These are phyloP conservation scores for Halocaridina rubra DNA, from an alignment of 2,888 invertebrate genomes.

Conservation along the genomic window DNA sequence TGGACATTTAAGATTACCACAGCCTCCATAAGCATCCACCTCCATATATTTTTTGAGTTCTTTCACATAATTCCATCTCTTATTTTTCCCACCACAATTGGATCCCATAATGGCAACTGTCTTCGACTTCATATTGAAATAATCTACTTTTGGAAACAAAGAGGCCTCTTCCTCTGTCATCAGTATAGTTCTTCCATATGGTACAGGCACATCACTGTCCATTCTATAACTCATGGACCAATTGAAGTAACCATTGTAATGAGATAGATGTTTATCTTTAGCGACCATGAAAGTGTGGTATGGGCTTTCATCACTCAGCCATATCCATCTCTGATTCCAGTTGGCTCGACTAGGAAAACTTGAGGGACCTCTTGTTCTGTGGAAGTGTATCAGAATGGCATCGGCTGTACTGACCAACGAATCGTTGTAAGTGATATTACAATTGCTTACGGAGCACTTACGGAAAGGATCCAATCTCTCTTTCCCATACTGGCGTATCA, in stretches of 20 bases:
- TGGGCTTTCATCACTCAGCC: conserved; percentile 78
- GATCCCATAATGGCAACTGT: conserved; percentile 65
- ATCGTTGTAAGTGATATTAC: conserved; percentile 74
- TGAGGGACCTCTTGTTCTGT: conserved; percentile 69
- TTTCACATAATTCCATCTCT: conserved; percentile 66
- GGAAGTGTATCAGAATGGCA: conserved; percentile 76
- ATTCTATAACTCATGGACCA: conserved; percentile 72
- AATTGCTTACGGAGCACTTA: conserved; percentile 75
- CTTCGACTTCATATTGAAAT: conserved; percentile 61
- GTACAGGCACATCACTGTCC: conserved; percentile 69
- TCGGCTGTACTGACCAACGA: conserved; percentile 72
- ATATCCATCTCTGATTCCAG: conserved; percentile 76
- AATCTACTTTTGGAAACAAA: conserved; percentile 18
- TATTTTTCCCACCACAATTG: conserved; percentile 67
- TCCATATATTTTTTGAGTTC: conserved; percentile 66
- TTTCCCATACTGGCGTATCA: conserved; percentile 71
- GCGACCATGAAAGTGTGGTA: conserved; percentile 72
- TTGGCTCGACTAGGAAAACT: conserved; percentile 72
- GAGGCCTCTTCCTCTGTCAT: conserved; percentile 15
- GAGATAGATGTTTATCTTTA: conserved; percentile 67
- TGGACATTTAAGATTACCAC: conserved; percentile 67
- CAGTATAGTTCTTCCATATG: conserved; percentile 67
- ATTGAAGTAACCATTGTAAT: conserved; percentile 75
- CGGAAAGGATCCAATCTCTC: conserved; percentile 72
- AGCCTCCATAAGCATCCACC: conserved; percentile 67